These are phyloP conservation scores for Catharus fuscescens DNA, from an alignment of 2,113 vertebrate genomes.

Conservation along the genomic window DNA sequence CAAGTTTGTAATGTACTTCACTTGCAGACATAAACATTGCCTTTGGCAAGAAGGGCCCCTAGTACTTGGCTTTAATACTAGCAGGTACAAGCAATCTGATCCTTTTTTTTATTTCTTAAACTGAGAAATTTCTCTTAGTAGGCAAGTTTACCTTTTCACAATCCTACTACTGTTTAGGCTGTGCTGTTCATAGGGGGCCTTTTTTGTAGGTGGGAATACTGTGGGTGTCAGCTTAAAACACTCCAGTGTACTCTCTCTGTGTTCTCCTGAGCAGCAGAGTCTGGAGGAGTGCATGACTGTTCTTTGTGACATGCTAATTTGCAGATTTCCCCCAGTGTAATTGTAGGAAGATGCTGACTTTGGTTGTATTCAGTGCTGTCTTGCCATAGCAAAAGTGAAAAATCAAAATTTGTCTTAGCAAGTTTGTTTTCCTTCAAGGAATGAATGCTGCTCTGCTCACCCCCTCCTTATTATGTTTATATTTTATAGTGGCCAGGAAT, in stretches of 20 bases:
- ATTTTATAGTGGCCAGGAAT: neutral
- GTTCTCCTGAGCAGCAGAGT: neutral
- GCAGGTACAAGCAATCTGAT: constrained; percentile 13
- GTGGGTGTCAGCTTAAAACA: constrained; percentile 27
- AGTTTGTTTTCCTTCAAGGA: neutral
- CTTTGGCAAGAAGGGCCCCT: constrained; percentile 17
- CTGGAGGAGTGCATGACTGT: neutral
- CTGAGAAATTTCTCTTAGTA: neutral
- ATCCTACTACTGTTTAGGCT: constrained; percentile 36
- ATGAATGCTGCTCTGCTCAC: neutral
- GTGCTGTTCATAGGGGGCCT: neutral
- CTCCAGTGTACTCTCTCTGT: neutral
- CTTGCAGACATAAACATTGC: constrained; percentile 31
- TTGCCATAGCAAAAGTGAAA: neutral
- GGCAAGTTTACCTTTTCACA: neutral
- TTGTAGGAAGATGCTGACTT: neutral
- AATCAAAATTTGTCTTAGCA: neutral
- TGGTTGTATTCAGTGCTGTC: neutral
- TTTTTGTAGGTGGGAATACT: constrained; percentile 5
- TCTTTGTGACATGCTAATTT: constrained; percentile 19
- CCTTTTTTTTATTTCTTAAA: neutral
- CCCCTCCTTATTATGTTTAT: neutral
- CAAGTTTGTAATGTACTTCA: neutral
- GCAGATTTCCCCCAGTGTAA: neutral
- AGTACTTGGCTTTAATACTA: neutral